Conservation (phyloP, 1,140 invertebrate species). For the Drosophila equinoxialis region DNA sequence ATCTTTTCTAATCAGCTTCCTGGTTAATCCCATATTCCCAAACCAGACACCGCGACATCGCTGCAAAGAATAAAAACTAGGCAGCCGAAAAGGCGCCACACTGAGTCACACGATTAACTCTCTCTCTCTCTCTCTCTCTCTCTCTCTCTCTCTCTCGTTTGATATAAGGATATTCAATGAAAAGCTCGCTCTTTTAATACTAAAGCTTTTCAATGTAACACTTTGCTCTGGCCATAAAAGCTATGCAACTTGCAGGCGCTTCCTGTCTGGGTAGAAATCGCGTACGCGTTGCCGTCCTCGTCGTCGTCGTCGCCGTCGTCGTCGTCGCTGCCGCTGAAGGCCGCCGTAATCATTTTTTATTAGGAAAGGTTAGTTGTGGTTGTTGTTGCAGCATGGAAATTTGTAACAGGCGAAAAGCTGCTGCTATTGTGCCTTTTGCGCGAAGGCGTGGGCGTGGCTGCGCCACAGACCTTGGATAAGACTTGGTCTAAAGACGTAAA, state of each 20-base stretch:
- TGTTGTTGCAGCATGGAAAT: constrained; percentile 43
- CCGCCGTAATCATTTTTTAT: constrained; percentile 73
- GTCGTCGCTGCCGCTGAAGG: constrained; percentile 52
- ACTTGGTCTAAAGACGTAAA: constrained; percentile 41
- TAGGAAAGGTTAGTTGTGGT: constrained; percentile 78
- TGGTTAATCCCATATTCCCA: constrained; percentile 8
- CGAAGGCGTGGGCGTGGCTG: constrained; percentile 51
- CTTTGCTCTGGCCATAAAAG: constrained; percentile 32
- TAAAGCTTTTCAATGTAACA: constrained; percentile 23
- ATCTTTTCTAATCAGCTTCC: constrained; percentile 3
- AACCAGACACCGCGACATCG: constrained; percentile 61
- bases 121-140: constrained; percentile 34
- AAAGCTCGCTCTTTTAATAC: constrained; percentile 54
- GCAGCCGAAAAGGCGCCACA: neutral
- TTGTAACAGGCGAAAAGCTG: constrained; percentile 54
- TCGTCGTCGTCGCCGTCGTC: neutral
- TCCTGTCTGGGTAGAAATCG: constrained; percentile 13
- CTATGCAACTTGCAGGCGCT: constrained; percentile 52
- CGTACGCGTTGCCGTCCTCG: neutral
- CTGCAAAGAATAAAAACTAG: constrained; percentile 10
- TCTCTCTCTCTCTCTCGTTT: constrained; percentile 33
- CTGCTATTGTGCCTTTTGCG: constrained; percentile 60
- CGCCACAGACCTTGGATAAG: constrained; percentile 48
- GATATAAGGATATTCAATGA: constrained; percentile 56
- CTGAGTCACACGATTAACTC: neutral